Base-by-base conservation (phyloP, 2,113 vertebrate genomes). In the Syrrhaptes paradoxus region DNA sequence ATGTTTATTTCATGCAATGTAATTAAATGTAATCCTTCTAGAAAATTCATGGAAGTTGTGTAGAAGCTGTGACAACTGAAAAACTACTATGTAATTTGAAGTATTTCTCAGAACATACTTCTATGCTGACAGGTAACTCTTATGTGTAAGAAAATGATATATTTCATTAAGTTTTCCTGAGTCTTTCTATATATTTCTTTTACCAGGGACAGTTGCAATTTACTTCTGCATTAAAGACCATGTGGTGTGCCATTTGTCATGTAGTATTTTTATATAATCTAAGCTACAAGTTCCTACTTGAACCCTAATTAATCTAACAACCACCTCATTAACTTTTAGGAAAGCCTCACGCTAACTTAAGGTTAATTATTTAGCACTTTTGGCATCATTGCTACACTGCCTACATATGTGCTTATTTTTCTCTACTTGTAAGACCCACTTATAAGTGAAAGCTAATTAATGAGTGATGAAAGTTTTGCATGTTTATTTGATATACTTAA, bases 141-240 rank as follows among this genome's bases (percentile, higher is more conserved):
- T 99, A 98, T 96, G 95, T 98, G 89, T 98, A 98, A 98, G 97
- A 97, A 98, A 96, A 98, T 98, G 96, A 98, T 98, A 80, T 98
- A 98, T 98, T 98, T 94, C 87, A 89, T 96, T 87, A 97, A 97
- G 95, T 97, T 98, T 97, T 97, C 96, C 97, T 97, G 97, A 97
- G 97, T 98, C 98, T 98, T 98, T 98, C 97, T 98, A 98, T 98
- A 96, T 98, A 98, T 98, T 98, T 98, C 94, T 98, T 97, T 97
- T 97, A 98, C 96, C 94, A 96, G 80, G 96, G 97, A 98, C 97
- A 98, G 97, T 97, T 98, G 92, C 96, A 98, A 98, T 99, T 98
- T 99, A 99, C 98, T 98, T 98, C 98, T 98, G 98, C 97, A 97
- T 99, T 99, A 98, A 99, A 98, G 97, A 98, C 98, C 97, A 98